Evolutionary conservation across 2,888 invertebrate genomes (phyloP).

Genomic region (Chalcosyrphus nemorum): DNA sequence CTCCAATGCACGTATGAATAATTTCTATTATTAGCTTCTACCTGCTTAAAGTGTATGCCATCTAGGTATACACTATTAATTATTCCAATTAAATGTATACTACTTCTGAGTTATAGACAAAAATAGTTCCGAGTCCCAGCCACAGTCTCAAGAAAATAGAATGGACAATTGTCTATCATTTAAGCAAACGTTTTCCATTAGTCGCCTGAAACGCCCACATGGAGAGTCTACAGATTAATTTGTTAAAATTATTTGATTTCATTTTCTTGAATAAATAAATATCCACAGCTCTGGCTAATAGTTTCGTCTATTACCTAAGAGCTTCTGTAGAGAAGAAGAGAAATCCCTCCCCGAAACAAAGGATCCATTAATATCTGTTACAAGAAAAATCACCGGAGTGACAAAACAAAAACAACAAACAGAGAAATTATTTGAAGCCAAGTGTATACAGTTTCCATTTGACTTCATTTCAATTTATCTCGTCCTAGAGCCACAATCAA

Average conservation of each 20-base stretch:
- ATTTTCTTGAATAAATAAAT: not conserved
- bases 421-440: slow-evolving; percentile 65
- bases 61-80: no score
- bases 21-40: no score
- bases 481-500: slow-evolving; percentile 72
- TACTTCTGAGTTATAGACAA: no score
- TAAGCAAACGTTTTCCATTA: not conserved
- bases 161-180: no score
- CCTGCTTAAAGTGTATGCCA: no score
- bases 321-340: not conserved
- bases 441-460: slow-evolving; percentile 71
- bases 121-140: no score
- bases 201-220: not conserved
- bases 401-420: slow-evolving; percentile 59
- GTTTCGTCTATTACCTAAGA: not conserved
- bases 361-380: slow-evolving; percentile 66
- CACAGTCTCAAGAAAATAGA: no score
- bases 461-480: slow-evolving; percentile 73
- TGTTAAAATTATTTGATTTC: slow-evolving; percentile 6
- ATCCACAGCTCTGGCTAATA: not conserved
- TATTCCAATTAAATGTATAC: no score
- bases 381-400: slow-evolving; percentile 61
- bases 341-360: not conserved
- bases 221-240: not conserved
- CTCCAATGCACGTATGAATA: no score